Base-by-base conservation (phyloP, 1,140 invertebrate species). In the Caenorhabditis inopinata region DNA sequence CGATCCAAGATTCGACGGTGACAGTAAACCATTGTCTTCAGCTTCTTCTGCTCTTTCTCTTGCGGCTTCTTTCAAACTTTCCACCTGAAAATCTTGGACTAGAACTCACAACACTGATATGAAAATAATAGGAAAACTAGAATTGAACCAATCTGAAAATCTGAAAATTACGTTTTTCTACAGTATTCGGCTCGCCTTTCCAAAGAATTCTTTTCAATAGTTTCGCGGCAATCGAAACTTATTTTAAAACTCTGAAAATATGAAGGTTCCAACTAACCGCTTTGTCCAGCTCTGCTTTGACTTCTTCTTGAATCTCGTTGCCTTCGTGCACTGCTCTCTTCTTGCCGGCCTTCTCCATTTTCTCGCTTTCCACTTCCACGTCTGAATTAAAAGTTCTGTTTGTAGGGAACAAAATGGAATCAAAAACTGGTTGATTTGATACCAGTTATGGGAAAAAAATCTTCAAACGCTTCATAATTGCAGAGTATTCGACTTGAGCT, bases 261-360 rank as follows among this genome's bases (percentile, higher is more conserved):
- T 42, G 14, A 42, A 42, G 5, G 5, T 42, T 42, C 6, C 38
- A 42, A 42, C 38, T 14, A 7, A 62, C 53, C 16, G 53, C 53
- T 32, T 62, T 62, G 16, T 62, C 53, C 7, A 62, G 53, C 35
- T 62, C 53, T 32, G 53, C 53, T n/a, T 62, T 62, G 27, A 62
- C 53, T 32, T 62, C 53, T 16, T 62, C 53, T 16, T 62, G 53
- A 62, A 62, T 62, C 1, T 32, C 27, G 35, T 62, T 62, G 23
- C 21, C 49, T 16, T 62, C 53, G 27, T 53, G 21, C 3, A 62
- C 53, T 32, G 7, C 53, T 16, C 53, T 62, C 29, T 62, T 62
- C 35, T 62, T 62, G 9, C 35, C 53, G 4, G 14, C 18, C 35
- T 62, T 62, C 27, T 62, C 53, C n/a, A n/a, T n/a, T n/a, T n/a